Evolutionary conservation across 2,797 vertebrate species (phyloP).

Genomic region (Coregonus sp.): DNA sequence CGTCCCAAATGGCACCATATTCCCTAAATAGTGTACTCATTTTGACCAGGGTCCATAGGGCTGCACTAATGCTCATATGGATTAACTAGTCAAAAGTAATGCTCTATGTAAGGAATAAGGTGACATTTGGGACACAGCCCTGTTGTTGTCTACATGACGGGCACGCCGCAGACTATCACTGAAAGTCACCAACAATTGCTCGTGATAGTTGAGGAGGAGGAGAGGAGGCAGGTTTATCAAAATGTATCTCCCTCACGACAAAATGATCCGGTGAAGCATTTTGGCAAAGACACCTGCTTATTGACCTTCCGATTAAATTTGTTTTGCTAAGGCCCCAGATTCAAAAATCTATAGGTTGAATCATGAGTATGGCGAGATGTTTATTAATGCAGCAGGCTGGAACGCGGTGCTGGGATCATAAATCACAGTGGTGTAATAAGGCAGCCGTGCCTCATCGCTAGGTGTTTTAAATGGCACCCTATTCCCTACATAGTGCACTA

Average conservation of each 20-base stretch:
- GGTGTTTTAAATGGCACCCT: background rate
- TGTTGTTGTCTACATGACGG: background rate
- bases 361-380: constrained; percentile 50
- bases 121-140: background rate
- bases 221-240: background rate
- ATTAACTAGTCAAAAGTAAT: background rate
- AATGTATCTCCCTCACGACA: background rate
- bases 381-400: constrained; percentile 66
- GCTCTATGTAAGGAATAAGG: background rate
- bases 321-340: too few species aligned
- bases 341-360: too few species aligned
- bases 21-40: background rate
- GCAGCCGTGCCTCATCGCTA: constrained; percentile 51
- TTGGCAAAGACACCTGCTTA: background rate
- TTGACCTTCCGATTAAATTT: background rate
- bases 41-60: background rate
- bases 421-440: constrained; percentile 68
- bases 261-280: constrained; percentile 31
- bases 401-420: constrained; percentile 57
- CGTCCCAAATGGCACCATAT: background rate
- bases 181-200: constrained; percentile 33
- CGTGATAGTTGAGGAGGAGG: constrained; percentile 18
- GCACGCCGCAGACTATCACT: background rate
- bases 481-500: background rate
- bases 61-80: background rate